Percentiles rank a stretch among this genome's conserved stretches.
phyloP scores from a whole-genome alignment of 1,140 invertebrate genomes.

The Vanessa atalanta region DNA sequence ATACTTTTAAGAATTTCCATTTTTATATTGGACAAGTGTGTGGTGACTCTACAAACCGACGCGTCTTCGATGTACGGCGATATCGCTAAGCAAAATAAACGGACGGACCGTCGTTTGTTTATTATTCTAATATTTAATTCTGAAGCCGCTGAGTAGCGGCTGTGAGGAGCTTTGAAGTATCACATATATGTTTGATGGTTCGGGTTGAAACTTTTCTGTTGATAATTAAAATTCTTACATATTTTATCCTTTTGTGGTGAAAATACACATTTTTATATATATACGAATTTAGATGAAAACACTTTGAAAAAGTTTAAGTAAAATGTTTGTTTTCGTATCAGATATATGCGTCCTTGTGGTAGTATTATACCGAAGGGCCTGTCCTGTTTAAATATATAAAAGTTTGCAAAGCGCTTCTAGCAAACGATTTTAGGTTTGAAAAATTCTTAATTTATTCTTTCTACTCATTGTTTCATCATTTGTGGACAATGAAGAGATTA shows the following conservation, averaged over 20 bases:
- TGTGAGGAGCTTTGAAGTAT: slow-evolving; percentile 57
- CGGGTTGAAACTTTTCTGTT: slow-evolving; percentile 6
- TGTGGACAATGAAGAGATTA: too few species aligned
- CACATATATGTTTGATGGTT: slow-evolving; percentile 25
- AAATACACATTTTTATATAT: background rate
- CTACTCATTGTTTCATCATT: too few species aligned
- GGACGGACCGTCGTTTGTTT: slow-evolving; percentile 58
- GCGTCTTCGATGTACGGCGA: slow-evolving; percentile 57
- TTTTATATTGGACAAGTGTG: background rate
- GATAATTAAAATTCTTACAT: background rate
- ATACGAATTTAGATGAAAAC: background rate
- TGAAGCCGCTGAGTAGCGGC: slow-evolving; percentile 57
- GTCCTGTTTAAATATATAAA: too few species aligned
- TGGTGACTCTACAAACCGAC: slow-evolving; percentile 32
- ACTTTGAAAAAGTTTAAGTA: too few species aligned
- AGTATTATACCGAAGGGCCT: too few species aligned
- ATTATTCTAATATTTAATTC: slow-evolving; percentile 74
- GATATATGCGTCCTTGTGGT: too few species aligned
- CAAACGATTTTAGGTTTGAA: too few species aligned
- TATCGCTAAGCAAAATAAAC: slow-evolving; percentile 72
- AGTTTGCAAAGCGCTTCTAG: too few species aligned
- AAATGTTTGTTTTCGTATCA: too few species aligned
- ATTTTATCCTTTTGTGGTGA: slow-evolving; percentile 17
- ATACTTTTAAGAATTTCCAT: background rate
- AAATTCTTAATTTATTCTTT: too few species aligned